Evolutionary conservation across 2,113 vertebrate species (phyloP).

Genomic region (Triplophysa tibetana): DNA sequence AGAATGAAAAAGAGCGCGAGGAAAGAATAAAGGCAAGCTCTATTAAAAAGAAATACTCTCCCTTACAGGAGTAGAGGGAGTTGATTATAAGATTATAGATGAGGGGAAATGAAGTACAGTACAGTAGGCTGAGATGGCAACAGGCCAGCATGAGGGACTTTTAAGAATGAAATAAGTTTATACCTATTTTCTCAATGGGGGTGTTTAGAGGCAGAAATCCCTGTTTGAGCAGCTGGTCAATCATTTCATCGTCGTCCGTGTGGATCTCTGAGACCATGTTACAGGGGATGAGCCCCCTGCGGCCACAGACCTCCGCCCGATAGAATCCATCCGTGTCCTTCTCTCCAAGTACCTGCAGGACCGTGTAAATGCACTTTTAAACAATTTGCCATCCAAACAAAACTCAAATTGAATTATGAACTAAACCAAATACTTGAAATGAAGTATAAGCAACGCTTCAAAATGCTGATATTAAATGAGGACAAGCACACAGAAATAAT

Average conservation of each 20-base stretch:
- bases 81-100: background rate
- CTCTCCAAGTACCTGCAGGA: slow-evolving; percentile 87
- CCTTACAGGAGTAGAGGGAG: background rate
- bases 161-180: background rate
- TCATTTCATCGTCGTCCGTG: slow-evolving; percentile 92
- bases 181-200: slow-evolving; percentile 92
- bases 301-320: slow-evolving; percentile 85
- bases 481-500: background rate
- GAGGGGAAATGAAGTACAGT: slow-evolving; percentile 1
- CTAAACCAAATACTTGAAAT: too few relatives aligned
- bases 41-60: background rate
- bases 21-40: slow-evolving; percentile 27
- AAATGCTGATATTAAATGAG: too few relatives aligned
- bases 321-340: slow-evolving; percentile 97
- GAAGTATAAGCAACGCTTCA: too few relatives aligned
- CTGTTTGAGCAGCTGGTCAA: slow-evolving; percentile 92
- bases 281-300: slow-evolving; percentile 91
- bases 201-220: slow-evolving; percentile 96
- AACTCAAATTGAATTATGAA: too few relatives aligned
- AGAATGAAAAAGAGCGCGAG: slow-evolving; percentile 29
- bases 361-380: background rate
- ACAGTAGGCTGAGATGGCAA: slow-evolving; percentile 1
- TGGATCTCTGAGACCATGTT: slow-evolving; percentile 99
- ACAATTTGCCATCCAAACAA: too few relatives aligned
- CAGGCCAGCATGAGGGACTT: background rate